phyloP scores from a whole-genome alignment of 2,888 invertebrate genomes.

The Eristalinus aeneus region DNA sequence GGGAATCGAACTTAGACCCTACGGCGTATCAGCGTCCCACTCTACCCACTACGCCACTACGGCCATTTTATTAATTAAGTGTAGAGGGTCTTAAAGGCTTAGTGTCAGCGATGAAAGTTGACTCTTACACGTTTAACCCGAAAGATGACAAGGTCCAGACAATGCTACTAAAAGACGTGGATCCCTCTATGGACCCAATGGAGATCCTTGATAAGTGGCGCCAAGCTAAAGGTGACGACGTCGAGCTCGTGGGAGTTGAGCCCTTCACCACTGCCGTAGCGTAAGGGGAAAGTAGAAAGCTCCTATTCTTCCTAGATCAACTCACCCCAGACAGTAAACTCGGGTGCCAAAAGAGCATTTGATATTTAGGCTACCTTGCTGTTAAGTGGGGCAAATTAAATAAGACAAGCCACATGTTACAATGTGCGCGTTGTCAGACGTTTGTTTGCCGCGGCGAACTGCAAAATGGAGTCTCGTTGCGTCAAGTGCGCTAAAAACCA shows the following conservation, averaged over 20 bases:
- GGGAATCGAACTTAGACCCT: no score
- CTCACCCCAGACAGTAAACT: not conserved
- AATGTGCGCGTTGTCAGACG: not conserved
- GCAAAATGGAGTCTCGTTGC: conserved; percentile 15
- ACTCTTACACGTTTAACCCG: not conserved
- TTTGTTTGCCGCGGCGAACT: conserved; percentile 11
- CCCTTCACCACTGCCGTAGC: no score
- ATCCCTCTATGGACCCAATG: no score
- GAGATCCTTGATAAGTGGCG: no score
- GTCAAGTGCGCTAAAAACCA: not conserved
- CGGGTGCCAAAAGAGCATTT: not conserved
- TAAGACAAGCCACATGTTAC: not conserved
- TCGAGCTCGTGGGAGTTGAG: not conserved
- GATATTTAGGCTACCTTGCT: not conserved
- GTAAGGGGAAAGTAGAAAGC: no score
- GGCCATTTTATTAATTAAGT: no score
- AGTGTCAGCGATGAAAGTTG: not conserved
- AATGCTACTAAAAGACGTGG: no score
- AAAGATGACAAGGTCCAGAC: not conserved
- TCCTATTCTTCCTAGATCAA: not conserved
- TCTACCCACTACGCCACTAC: no score
- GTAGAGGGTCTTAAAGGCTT: no score
- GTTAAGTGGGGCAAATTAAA: not conserved
- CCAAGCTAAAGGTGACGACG: not conserved
- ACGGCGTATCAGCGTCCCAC: no score